Conservation (phyloP, 1,140 invertebrate genomes). For the Eriocheir sinensis region DNA sequence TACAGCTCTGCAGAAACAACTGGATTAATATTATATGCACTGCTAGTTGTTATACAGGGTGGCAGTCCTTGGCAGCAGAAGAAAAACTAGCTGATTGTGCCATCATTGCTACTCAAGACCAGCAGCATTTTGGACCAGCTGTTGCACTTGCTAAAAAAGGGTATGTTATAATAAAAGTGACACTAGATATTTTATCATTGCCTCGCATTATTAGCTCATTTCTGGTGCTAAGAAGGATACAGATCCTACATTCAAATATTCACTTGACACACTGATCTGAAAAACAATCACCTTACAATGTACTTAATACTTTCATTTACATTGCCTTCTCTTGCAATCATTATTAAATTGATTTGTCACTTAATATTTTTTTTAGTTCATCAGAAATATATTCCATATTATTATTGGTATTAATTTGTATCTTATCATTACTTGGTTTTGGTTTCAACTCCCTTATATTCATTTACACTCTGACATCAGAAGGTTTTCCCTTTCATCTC, state of each 20-base stretch:
- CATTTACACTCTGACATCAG: too few relatives aligned
- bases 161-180: conserved; percentile 72
- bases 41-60: conserved; percentile 80
- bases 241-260: neutral
- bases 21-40: neutral
- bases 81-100: conserved; percentile 82
- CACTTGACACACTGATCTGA: neutral
- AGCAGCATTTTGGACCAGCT: conserved; percentile 82
- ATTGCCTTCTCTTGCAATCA: neutral
- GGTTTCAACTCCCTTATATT: too few relatives aligned
- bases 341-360: neutral
- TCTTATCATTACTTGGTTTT: too few relatives aligned
- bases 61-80: conserved; percentile 80
- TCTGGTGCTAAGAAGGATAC: neutral
- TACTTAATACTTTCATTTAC: neutral
- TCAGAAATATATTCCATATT: too few relatives aligned
- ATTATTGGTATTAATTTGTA: too few relatives aligned
- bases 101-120: conserved; percentile 82
- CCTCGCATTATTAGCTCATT: neutral
- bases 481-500: too few relatives aligned
- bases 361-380: too few relatives aligned
- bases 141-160: conserved; percentile 83
- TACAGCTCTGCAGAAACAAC: too few relatives aligned
- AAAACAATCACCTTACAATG: neutral
- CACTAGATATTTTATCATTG: too few relatives aligned